Evolutionary conservation across 2,888 invertebrate genomes (phyloP).

Genomic region (Cantharis rustica): DNA sequence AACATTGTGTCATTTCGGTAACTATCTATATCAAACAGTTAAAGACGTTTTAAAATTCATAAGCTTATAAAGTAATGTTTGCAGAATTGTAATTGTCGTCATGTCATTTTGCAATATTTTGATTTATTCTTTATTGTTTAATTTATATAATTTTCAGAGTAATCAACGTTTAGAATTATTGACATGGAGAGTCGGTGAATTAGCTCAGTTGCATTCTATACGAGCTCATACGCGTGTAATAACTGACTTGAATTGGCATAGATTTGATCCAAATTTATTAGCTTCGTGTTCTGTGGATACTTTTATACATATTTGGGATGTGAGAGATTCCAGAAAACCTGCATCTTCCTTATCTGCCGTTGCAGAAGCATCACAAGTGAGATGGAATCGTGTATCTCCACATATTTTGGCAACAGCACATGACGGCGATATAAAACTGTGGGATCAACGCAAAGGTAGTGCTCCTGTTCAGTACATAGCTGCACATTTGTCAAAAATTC

Average conservation of each 20-base stretch:
- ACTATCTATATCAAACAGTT: conserved; percentile 44
- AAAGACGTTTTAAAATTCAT: not conserved
- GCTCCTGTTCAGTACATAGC: conserved; percentile 91
- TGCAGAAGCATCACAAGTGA: conserved; percentile 90
- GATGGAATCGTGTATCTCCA: conserved; percentile 87
- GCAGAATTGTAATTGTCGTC: too few species aligned
- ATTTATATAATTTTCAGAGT: conserved; percentile 61
- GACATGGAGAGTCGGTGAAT: conserved; percentile 75
- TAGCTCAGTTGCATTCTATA: conserved; percentile 73
- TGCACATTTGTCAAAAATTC: conserved; percentile 88
- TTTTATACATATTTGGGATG: conserved; percentile 92
- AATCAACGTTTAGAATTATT: conserved; percentile 87
- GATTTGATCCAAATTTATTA: conserved; percentile 72
- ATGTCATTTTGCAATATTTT: too few species aligned
- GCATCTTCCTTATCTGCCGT: conserved; percentile 85
- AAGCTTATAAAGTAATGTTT: not conserved
- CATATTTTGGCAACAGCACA: conserved; percentile 91
- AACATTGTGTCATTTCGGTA: conserved; percentile 88
- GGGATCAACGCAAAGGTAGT: conserved; percentile 90
- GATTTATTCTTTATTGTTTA: not conserved
- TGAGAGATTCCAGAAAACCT: conserved; percentile 83
- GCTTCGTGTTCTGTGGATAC: conserved; percentile 94
- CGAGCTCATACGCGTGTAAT: conserved; percentile 85
- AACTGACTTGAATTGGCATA: conserved; percentile 92
- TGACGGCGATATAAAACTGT: conserved; percentile 93